Base-by-base conservation (phyloP, 23 tunicate species). In the Halocynthia roretzi region DNA sequence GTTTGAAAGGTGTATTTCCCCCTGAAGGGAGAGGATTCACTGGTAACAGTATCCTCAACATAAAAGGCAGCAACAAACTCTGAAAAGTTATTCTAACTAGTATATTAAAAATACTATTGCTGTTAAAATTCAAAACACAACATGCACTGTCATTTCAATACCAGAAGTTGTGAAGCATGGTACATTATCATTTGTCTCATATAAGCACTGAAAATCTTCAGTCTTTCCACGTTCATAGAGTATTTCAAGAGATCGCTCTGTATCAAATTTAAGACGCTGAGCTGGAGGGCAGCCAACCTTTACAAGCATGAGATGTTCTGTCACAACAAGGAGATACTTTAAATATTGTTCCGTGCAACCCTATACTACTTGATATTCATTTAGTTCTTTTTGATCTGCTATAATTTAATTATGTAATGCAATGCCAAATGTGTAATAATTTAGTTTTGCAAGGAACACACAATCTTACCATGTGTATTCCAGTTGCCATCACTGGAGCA, bases 261-360 rank as follows among this genome's bases (percentile, higher is more conserved):
- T 20, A 53, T 89, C 96, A 75, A 89, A 89, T 73, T 54, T 51
- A n/a, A 89, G 68, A 8, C 89, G 67, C 73, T 70, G 56, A 19
- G 81, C 96, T 75, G 96, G 96, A 8, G 96, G 96, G 44, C 96
- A 89, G 14, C 96, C 96, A 51, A 84, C 96, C 70, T 83, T 76
- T 7, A 89, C 80, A 67, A 76, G 17, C 50, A 83, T 49, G 56
- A 54, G 23, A 51, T 77, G 31, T 49, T 64, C 87, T 83, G 74
- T 7, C 54, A 67, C 52, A 18, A 52, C 66, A 14, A 31, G 15
- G 2, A 18, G 22, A 21, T 31, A 31, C 44, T 31, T 31, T 31
- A 31, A 31, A 31, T 31, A 31, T 31, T 31, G 44, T 31, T 31
- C 44, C 44, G 4, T 31, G 4, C 44, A 31, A 31, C 44, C 44